These are phyloP conservation scores for Nematostella vectensis DNA, from an alignment of 92 coral and sea anemone genomes.

Conservation along the genomic window DNA sequence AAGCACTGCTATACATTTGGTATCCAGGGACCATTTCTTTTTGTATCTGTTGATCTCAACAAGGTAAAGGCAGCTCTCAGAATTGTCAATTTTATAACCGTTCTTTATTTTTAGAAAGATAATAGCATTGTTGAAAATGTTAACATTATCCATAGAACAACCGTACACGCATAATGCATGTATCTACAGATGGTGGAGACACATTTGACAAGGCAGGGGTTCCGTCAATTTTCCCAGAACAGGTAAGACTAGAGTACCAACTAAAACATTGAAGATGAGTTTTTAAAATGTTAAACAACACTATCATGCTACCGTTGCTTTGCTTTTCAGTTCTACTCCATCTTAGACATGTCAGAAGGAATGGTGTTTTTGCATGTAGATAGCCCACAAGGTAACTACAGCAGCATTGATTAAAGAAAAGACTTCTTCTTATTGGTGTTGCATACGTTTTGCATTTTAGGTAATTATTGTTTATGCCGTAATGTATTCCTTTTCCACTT, in stretches of 20 bases:
- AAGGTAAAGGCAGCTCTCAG: conserved; percentile 25
- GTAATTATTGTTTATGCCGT: no score
- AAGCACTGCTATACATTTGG: conserved; percentile 74
- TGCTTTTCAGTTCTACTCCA: conserved; percentile 64
- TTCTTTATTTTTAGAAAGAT: not conserved
- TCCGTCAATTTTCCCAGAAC: conserved; percentile 54
- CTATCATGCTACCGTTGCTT: not conserved
- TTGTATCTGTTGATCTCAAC: conserved; percentile 53
- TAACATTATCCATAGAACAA: conserved; percentile 45
- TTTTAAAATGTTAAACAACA: no score
- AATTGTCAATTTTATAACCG: not conserved
- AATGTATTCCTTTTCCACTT: not conserved
- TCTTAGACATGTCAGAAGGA: conserved; percentile 84
- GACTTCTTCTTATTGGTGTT: no score
- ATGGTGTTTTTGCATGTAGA: conserved; percentile 81
- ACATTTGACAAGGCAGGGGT: conserved; percentile 52
- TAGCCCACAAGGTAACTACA: conserved; percentile 47
- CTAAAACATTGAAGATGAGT: no score
- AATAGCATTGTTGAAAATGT: not conserved
- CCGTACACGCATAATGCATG: conserved; percentile 69
- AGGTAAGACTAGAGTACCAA: conserved; percentile 21
- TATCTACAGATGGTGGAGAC: conserved; percentile 74
- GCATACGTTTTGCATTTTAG: no score
- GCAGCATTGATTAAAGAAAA: no score
- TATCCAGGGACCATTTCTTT: conserved; percentile 68